Percentiles rank a stretch among this genome's conserved stretches.
Conservation (phyloP, 2,888 invertebrate species). For the Drosophila robusta region DNA sequence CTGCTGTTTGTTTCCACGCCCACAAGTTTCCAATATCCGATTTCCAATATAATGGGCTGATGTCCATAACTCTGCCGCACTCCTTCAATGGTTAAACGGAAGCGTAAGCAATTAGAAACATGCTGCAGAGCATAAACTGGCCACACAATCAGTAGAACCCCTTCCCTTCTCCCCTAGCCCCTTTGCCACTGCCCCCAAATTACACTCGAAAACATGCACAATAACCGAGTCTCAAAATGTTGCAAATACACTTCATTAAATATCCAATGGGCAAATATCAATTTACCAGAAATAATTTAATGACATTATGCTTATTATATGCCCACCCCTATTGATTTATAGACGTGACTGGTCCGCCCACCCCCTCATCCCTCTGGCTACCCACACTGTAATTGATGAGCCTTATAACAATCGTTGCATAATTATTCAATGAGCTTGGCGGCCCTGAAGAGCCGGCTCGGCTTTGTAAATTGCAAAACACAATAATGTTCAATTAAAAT, state of each 20-base stretch:
- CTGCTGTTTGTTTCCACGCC: not conserved
- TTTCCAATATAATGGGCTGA: constrained; percentile 9
- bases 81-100: constrained; percentile 5
- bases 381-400: constrained; percentile 26
- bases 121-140: constrained; percentile 15
- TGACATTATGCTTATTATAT: constrained; percentile 55
- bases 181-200: not conserved
- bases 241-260: constrained; percentile 55
- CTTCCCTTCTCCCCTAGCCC: not conserved
- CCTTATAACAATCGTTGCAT: constrained; percentile 20
- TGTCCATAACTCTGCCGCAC: not conserved
- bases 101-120: constrained; percentile 46
- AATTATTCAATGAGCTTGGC: constrained; percentile 28
- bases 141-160: constrained; percentile 1
- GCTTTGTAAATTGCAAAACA: constrained; percentile 19
- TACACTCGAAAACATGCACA: constrained; percentile 13
- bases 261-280: constrained; percentile 55
- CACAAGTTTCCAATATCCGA: constrained; percentile 7
- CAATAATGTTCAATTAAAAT: constrained; percentile 55
- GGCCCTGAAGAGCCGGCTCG: constrained; percentile 6
- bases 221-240: constrained; percentile 31
- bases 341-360: not conserved
- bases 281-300: constrained; percentile 61
- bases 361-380: not conserved
- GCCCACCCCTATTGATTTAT: not conserved